phyloP scores from a whole-genome alignment of 2,113 vertebrate genomes.

The Phycodurus eques region DNA sequence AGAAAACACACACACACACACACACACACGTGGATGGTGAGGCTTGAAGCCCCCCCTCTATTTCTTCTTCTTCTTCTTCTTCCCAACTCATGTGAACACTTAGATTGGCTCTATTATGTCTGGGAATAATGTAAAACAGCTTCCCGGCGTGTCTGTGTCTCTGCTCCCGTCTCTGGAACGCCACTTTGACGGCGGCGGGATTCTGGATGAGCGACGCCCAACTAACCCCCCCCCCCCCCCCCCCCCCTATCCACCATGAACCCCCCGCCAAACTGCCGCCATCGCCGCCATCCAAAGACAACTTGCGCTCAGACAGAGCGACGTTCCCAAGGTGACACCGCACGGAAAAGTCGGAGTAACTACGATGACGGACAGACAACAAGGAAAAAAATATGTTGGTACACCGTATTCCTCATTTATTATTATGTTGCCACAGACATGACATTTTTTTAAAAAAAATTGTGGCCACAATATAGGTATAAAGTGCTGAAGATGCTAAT shows the following conservation, averaged over 20 bases:
- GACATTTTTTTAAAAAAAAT: background rate
- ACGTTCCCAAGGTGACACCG: conserved; percentile 57
- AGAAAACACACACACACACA: conserved; percentile 45
- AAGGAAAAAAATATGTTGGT: conserved; percentile 39
- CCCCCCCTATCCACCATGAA: background rate
- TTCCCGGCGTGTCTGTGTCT: conserved; percentile 51
- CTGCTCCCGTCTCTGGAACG: conserved; percentile 54
- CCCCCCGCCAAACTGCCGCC: conserved; percentile 14
- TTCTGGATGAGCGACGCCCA: conserved; percentile 37
- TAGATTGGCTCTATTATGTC: conserved; percentile 75
- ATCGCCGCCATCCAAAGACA: conserved; percentile 65
- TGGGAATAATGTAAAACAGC: conserved; percentile 77
- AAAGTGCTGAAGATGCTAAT: too few relatives aligned
- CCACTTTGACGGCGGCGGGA: conserved; percentile 46
- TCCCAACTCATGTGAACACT: conserved; percentile 27
- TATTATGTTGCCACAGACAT: conserved; percentile 17
- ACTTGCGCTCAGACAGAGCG: conserved; percentile 67
- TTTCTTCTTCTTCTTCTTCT: conserved; percentile 10
- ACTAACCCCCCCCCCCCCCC: background rate
- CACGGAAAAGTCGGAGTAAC: conserved; percentile 9
- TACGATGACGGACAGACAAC: conserved; percentile 5
- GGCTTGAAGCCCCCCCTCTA: conserved; percentile 8
- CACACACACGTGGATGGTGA: conserved; percentile 52
- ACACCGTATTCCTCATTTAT: conserved; percentile 66
- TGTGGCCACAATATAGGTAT: background rate